phyloP scores from a whole-genome alignment of 1,140 invertebrate genomes.

The Aphis gossypii region DNA sequence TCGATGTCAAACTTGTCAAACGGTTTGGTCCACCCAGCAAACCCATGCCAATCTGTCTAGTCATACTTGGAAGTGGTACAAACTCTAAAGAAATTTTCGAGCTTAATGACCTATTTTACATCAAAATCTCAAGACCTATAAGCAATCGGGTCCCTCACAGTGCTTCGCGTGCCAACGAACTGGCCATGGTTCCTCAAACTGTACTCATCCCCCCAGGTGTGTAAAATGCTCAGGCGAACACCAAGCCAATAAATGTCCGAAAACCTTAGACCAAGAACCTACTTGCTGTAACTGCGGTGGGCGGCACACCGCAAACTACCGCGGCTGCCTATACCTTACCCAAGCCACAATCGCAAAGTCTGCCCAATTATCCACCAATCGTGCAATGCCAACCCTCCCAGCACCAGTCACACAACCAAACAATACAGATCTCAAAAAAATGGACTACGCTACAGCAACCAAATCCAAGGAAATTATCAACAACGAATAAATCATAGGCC shows the following conservation, averaged over 20 bases:
- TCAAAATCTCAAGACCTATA: background rate
- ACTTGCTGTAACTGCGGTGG: constrained; percentile 16
- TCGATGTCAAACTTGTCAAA: background rate
- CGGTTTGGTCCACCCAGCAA: background rate
- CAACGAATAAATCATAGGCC: background rate
- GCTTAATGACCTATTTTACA: background rate
- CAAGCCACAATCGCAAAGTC: background rate
- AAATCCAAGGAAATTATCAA: background rate
- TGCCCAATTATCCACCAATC: background rate
- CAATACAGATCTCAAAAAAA: background rate
- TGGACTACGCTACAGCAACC: background rate
- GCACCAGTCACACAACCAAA: background rate
- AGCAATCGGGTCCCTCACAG: background rate
- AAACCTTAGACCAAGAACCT: background rate
- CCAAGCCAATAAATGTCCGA: background rate
- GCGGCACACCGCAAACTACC: background rate
- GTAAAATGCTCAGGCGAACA: background rate
- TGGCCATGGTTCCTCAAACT: background rate
- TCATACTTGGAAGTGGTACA: background rate
- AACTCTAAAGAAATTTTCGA: background rate
- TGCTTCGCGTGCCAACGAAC: background rate
- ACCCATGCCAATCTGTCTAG: background rate
- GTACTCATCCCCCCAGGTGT: background rate
- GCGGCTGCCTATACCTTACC: background rate
- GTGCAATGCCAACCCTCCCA: background rate